Base-by-base conservation (phyloP, 2,797 vertebrate genomes). In the Mastacembelus armatus region DNA sequence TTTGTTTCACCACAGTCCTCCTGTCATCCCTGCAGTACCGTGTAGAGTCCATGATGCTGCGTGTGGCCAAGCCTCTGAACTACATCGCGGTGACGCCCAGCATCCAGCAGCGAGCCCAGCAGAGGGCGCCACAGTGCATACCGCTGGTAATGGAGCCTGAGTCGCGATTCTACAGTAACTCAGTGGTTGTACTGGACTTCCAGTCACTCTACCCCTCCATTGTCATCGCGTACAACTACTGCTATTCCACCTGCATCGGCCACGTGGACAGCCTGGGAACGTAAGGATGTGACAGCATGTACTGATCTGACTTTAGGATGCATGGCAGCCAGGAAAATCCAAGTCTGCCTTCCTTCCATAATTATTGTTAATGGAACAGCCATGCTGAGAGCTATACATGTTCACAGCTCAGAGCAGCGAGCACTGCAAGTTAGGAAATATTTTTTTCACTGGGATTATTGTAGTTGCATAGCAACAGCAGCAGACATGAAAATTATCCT, bases 211-310 rank as follows among this genome's bases (percentile, higher is more conserved):
- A 99, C 54, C 98, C 97, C 56, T 99, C 98, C 66, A 97, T 99
- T 58, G 91, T 99, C 89, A 99, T 99, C 70, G 98, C 98, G 0
- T 99, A 99, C 92, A 99, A 99, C 93, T 99, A 99, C 92, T 99
- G 98, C 81, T 99, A 84, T 92, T 99, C 97, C 75, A 99, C 98
- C 61, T 99, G 98, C 91, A 93, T 99, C 30, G 98, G 98, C 54
- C 94, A 96, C 1, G 89, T 98, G 62, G 96, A 98, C 81, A 95
- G 95, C 85, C 91, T 97, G 74, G 97, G 96, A 89, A 98, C 94
- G 98, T 99, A 95, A 97, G 97, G 12, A 58, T 42, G 29, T 66
- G 69, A 12, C 65, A 51, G 8, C 40, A 0, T 44, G 11, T 16
- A 18, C 24, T 11, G 11, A 51, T 21, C 40, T 11, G 10, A 5